Percentiles rank a stretch among this genome's conserved stretches.
These are phyloP conservation scores for Strongylocentrotus purpuratus DNA, from an alignment of 35 echinoderm and acorn worm species.

Conservation along the genomic window DNA sequence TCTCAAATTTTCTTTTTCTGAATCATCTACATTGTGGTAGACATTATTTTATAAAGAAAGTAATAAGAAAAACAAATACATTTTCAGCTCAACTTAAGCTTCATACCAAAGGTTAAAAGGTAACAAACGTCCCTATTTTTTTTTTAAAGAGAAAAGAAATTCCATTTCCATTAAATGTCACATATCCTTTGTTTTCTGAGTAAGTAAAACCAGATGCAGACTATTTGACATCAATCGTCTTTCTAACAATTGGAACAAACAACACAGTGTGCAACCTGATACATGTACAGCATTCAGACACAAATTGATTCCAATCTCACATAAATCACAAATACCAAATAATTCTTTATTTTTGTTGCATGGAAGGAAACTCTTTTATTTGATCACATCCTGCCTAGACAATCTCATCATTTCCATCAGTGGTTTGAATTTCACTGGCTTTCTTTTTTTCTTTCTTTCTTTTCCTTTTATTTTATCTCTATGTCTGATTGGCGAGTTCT, in stretches of 20 bases:
- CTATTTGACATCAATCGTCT: background rate
- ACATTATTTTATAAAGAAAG: background rate
- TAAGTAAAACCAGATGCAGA: background rate
- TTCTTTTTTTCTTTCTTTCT: background rate
- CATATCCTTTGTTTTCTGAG: background rate
- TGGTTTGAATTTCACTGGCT: background rate
- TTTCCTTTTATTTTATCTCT: background rate
- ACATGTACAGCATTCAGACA: background rate
- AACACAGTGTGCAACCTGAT: background rate
- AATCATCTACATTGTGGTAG: too few species aligned
- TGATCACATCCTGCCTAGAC: conserved; percentile 16
- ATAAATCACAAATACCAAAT: background rate
- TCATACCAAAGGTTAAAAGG: background rate
- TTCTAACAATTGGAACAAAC: background rate
- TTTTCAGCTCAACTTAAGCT: background rate
- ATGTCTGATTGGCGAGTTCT: background rate
- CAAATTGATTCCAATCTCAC: background rate
- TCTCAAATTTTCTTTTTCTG: too few species aligned
- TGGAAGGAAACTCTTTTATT: background rate
- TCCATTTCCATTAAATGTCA: background rate
- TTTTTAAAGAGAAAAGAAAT: background rate
- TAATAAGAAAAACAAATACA: background rate
- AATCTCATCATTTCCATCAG: background rate
- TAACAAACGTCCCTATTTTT: background rate
- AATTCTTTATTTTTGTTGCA: background rate